These are phyloP conservation scores for Pristionchus fissidentatus DNA, from an alignment of 2,888 invertebrate genomes.

Conservation along the genomic window DNA sequence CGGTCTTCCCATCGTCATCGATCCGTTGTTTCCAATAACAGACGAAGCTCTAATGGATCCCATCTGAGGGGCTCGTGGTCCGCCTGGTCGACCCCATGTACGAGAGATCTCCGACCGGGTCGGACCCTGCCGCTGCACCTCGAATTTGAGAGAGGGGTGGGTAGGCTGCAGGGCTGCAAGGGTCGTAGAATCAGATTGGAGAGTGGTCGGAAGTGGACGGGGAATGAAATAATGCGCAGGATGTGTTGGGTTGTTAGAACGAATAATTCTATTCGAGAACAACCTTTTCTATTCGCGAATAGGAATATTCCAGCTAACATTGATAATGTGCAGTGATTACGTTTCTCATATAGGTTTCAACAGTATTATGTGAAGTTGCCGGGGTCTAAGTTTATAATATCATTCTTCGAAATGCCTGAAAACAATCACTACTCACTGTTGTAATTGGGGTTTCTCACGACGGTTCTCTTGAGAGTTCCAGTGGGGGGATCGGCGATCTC, in stretches of 20 bases:
- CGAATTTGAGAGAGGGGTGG: slow-evolving; percentile 43
- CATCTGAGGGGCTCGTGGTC: slow-evolving; percentile 31
- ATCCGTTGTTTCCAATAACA: slow-evolving; percentile 3
- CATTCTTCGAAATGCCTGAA: not conserved
- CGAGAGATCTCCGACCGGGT: slow-evolving; percentile 30
- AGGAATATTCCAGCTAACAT: no score
- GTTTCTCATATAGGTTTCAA: no score
- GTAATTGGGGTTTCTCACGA: slow-evolving; percentile 33
- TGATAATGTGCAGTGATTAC: no score
- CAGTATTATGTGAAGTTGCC: no score
- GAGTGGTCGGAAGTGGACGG: no score
- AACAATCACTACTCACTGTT: slow-evolving; percentile 33
- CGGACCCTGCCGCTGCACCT: not conserved
- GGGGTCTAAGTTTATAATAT: not conserved
- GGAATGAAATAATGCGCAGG: not conserved
- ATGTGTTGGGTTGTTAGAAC: not conserved
- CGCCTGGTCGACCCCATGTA: slow-evolving; percentile 46
- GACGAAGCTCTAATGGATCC: not conserved
- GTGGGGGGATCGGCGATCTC: slow-evolving; percentile 46
- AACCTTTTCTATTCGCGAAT: not conserved
- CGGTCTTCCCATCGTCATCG: slow-evolving; percentile 48
- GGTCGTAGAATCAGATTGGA: no score
- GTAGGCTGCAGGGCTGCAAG: slow-evolving; percentile 36
- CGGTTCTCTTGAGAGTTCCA: slow-evolving; percentile 32
- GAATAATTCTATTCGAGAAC: not conserved